Base-by-base conservation (phyloP, 2,797 vertebrate genomes). In the Manis javanica region DNA sequence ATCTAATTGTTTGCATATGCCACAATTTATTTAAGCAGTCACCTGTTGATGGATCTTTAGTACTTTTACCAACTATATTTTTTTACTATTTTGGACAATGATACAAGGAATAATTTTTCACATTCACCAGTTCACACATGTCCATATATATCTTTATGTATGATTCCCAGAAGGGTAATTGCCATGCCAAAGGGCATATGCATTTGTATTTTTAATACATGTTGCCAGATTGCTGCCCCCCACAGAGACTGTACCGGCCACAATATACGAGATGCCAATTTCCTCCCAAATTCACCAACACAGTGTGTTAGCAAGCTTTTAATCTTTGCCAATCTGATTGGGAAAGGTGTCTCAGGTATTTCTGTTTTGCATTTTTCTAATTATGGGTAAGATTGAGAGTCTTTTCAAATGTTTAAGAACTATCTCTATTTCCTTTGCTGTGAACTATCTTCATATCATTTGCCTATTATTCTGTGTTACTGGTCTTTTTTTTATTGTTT, bases 401-500 rank as follows among this genome's bases (percentile, higher is more conserved):
- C 59, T 93, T 96, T 91, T 86, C 66, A 61, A 81, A 84, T 63
- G 53, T 79, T 92, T 83, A 74, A 96, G 83, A 83, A 37, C 15
- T 64, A 34, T 61, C 66, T 85, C 51, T 95, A 39, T 83, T 94
- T 94, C 61, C 51, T 87, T 49, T 53, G 57, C 24, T 46, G 26
- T 51, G 26, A 83, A n/a, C 19, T 59, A 11, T 79, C 49, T 53
- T 69, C 2, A 16, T 57, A 94, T 26, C 39, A 13, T 85, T 87
- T 94, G 71, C 19, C 57, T 31, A 39, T 55, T 93, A 90, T 96
- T 74, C 75, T 26, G 61, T 63, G 55, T 61, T 87, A 51, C 24
- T 79, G 31, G 46, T 66, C 18, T 94, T 78, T 85, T 81, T 69
- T 75, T 93, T 89, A 71, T 46, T 55, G 57, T 79, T 72, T 91